phyloP scores from a whole-genome alignment of 2,797 vertebrate genomes.

The Pangasius krempfi region DNA sequence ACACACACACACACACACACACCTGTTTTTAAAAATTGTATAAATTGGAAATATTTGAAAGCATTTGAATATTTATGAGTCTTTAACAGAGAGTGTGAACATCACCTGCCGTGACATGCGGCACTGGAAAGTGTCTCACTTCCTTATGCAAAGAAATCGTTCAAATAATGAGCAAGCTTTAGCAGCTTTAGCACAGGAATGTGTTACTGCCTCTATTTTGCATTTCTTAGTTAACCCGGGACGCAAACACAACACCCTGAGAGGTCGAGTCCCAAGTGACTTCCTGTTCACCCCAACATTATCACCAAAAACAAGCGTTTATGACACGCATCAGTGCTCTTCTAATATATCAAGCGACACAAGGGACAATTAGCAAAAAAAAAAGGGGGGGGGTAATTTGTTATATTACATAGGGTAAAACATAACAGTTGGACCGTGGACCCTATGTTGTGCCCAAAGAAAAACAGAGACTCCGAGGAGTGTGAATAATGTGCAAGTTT shows the following conservation, averaged over 20 bases:
- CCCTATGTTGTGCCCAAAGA: no score
- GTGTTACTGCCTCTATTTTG: not conserved
- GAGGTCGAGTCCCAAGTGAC: not conserved
- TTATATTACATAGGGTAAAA: no score
- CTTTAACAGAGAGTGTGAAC: not conserved
- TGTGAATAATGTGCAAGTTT: no score
- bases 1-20: no score
- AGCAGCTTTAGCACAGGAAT: not conserved
- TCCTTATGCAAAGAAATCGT: not conserved
- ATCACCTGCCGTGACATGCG: not conserved
- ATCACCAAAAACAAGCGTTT: not conserved
- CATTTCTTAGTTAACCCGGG: not conserved
- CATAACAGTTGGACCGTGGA: no score
- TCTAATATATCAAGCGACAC: not conserved
- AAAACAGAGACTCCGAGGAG: no score
- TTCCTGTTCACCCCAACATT: not conserved
- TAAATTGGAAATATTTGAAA: not conserved
- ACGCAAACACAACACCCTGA: not conserved
- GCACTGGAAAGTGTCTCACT: not conserved
- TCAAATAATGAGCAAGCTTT: not conserved
- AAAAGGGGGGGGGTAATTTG: no score
- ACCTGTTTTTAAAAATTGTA: not conserved
- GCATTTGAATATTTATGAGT: no score
- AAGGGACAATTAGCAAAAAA: not conserved
- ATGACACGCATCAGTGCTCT: not conserved